A percentile compares a stretch with the other conserved stretches of the same genome.
phyloP scores from a whole-genome alignment of 30 jellyfish, hydroid and myxozoan species.

The Aurelia aurita complex sp. Pacific region DNA sequence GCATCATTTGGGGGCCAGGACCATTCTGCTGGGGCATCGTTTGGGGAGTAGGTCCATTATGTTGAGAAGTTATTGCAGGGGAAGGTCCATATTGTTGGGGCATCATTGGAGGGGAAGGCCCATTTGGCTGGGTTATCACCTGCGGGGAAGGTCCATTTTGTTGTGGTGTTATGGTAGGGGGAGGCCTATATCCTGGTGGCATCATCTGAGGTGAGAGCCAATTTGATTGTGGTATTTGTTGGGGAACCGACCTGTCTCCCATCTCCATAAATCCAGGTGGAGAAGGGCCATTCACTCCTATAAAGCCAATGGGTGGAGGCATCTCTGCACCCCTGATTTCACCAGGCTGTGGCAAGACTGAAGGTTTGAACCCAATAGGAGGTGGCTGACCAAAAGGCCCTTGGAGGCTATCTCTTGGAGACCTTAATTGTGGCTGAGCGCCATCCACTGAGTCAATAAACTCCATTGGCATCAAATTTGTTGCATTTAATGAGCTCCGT shows the following conservation, averaged over 20 bases:
- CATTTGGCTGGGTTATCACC: background rate
- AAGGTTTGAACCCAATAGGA: background rate
- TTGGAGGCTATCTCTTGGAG: background rate
- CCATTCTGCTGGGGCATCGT: background rate
- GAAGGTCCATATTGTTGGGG: background rate
- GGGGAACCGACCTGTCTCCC: no score
- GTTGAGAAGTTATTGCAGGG: background rate
- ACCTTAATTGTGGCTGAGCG: background rate
- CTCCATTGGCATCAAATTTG: slow-evolving; percentile 1
- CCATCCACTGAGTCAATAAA: slow-evolving; percentile 32
- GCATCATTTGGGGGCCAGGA: background rate
- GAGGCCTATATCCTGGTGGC: background rate
- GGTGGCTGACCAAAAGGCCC: background rate
- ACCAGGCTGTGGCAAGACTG: background rate
- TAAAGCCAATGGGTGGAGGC: slow-evolving; percentile 5
- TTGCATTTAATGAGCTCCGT: background rate
- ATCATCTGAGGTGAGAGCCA: background rate
- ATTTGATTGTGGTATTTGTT: background rate
- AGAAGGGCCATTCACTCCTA: background rate
- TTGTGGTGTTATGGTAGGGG: background rate
- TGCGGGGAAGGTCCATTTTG: background rate
- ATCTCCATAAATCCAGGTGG: no score
- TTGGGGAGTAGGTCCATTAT: background rate
- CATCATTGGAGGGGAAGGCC: background rate
- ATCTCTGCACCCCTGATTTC: background rate